Conservation (phyloP, 2,797 vertebrate genomes). For the Takifugu rubripes region DNA sequence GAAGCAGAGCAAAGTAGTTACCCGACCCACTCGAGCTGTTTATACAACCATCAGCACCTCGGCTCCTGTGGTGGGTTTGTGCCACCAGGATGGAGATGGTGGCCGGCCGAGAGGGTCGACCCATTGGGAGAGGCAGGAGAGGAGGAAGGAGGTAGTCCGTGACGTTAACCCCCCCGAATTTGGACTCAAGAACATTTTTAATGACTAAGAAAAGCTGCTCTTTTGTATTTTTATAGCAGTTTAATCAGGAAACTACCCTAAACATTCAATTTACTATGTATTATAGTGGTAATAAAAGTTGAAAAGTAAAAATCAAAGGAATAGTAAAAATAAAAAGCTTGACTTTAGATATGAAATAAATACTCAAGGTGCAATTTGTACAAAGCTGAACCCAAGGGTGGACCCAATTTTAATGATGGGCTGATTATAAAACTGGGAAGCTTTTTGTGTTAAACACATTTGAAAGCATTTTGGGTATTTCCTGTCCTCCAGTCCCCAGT, state of each 20-base stretch:
- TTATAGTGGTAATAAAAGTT: too few species aligned
- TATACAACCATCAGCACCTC: conserved; percentile 63
- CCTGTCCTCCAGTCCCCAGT: conserved; percentile 9
- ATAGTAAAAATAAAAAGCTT: too few species aligned
- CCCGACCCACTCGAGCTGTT: conserved; percentile 64
- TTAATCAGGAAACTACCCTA: too few species aligned
- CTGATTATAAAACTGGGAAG: conserved; percentile 46
- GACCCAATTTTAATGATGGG: conserved; percentile 46
- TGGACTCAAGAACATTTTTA: too few species aligned
- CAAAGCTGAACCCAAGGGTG: conserved; percentile 3
- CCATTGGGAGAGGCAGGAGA: conserved; percentile 22
- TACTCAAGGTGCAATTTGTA: too few species aligned
- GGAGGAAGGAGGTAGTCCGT: too few species aligned
- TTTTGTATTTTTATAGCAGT: too few species aligned
- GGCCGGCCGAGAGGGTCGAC: conserved; percentile 31
- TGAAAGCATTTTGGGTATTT: conserved; percentile 50
- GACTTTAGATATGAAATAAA: too few species aligned
- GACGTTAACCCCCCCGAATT: too few species aligned
- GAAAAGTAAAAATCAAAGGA: too few species aligned
- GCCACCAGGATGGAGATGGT: conserved; percentile 39
- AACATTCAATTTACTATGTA: too few species aligned
- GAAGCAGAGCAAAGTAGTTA: conserved; percentile 32
- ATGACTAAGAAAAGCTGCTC: too few species aligned
- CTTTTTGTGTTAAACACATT: conserved; percentile 38
- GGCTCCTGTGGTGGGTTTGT: conserved; percentile 57